Evolutionary conservation across 2,888 invertebrate genomes (phyloP).

Genomic region (Pocota personata): DNA sequence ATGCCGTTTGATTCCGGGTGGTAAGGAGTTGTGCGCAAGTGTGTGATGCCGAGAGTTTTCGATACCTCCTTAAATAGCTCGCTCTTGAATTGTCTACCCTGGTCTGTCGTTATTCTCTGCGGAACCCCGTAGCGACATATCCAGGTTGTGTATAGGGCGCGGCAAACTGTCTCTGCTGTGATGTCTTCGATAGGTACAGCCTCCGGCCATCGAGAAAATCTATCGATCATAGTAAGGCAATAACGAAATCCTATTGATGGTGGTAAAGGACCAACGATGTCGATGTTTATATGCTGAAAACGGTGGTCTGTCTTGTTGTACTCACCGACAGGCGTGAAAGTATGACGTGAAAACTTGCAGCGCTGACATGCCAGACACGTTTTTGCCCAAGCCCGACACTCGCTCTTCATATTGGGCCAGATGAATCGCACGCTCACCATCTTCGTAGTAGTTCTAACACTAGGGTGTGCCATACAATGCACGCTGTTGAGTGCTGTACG

Average conservation of each 20-base stretch:
- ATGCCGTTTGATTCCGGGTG: constrained; percentile 78
- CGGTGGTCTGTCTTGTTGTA: neutral
- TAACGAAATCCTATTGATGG: constrained; percentile 72
- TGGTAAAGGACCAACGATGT: constrained; percentile 81
- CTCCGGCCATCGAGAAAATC: constrained; percentile 74
- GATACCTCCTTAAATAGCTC: too few species aligned
- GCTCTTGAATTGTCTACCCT: constrained; percentile 76
- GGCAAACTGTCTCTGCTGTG: constrained; percentile 72
- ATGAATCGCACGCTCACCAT: too few species aligned
- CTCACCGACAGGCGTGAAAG: too few species aligned
- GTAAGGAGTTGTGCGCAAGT: neutral
- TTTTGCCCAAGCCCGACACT: neutral
- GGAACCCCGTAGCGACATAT: too few species aligned
- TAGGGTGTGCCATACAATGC: too few species aligned
- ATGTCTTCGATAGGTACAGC: constrained; percentile 73
- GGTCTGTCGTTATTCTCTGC: constrained; percentile 78
- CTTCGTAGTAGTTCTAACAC: too few species aligned
- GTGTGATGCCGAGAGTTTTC: neutral
- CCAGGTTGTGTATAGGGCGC: constrained; percentile 74
- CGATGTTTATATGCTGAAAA: too few species aligned
- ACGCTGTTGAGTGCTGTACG: too few species aligned
- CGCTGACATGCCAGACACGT: neutral
- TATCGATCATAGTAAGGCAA: constrained; percentile 24
- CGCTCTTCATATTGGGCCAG: neutral
- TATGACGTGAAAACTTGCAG: neutral